Evolutionary conservation across 2,113 vertebrate species (phyloP).

Genomic region (Tyrannus savana): DNA sequence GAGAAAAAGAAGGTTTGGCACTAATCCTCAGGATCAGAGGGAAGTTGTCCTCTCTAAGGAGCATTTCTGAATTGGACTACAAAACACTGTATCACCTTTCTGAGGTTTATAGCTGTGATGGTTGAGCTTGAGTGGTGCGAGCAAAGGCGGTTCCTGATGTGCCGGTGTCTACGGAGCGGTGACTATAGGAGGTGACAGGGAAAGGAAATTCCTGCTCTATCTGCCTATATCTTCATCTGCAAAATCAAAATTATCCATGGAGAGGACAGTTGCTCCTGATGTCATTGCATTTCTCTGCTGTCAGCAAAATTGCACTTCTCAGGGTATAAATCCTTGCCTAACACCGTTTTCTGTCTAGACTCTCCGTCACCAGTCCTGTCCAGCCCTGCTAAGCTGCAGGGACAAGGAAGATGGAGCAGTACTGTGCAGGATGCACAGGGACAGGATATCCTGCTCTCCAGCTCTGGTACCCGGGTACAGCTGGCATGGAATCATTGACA

Average conservation of each 20-base stretch:
- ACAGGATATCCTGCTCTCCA: neutral
- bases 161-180: neutral
- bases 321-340: neutral
- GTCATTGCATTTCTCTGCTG: neutral
- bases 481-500: accelerated
- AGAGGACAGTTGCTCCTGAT: neutral
- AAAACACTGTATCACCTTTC: neutral
- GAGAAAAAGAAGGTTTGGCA: neutral
- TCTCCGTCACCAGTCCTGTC: neutral
- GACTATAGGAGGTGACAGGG: neutral
- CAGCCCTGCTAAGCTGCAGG: neutral
- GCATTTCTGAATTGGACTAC: neutral
- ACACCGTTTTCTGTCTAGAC: neutral
- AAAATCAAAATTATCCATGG: neutral
- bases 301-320: neutral
- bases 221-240: neutral
- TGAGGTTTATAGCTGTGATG: neutral
- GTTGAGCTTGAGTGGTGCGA: neutral
- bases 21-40: neutral
- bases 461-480: neutral
- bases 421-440: neutral
- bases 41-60: neutral
- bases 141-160: neutral
- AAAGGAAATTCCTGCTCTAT: neutral
- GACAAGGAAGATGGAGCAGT: neutral